These are phyloP conservation scores for Sylvia atricapilla DNA, from an alignment of 2,113 vertebrate species.

Conservation along the genomic window DNA sequence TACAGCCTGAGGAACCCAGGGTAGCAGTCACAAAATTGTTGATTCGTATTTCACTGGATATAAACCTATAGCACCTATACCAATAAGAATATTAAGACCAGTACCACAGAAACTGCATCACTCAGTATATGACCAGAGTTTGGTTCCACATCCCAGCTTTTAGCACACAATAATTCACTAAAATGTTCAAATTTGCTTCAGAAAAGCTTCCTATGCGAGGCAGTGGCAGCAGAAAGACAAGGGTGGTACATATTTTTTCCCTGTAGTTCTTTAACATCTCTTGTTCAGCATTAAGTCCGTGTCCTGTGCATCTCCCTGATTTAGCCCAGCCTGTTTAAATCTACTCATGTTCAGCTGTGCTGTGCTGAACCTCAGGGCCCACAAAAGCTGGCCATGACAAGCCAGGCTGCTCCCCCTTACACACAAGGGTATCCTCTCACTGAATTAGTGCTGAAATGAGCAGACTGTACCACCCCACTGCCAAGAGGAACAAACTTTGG, in stretches of 20 bases:
- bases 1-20: background rate
- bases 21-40: background rate
- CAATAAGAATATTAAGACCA: background rate
- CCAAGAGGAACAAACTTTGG: background rate
- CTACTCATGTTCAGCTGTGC: fast-evolving
- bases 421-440: background rate
- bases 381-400: background rate
- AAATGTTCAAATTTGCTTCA: background rate
- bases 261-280: background rate
- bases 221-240: background rate
- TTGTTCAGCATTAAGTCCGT: background rate
- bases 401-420: background rate
- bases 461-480: background rate
- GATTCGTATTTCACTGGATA: background rate
- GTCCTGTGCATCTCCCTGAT: background rate
- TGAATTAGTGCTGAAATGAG: background rate
- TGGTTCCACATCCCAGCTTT: background rate
- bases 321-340: background rate
- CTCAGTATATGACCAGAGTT: background rate
- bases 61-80: background rate
- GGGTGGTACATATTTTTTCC: background rate
- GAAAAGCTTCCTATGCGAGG: background rate
- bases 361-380: background rate
- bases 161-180: background rate
- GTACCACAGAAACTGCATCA: background rate